phyloP scores from a whole-genome alignment of 2,888 invertebrate genomes.

The Drosophila neotestacea region DNA sequence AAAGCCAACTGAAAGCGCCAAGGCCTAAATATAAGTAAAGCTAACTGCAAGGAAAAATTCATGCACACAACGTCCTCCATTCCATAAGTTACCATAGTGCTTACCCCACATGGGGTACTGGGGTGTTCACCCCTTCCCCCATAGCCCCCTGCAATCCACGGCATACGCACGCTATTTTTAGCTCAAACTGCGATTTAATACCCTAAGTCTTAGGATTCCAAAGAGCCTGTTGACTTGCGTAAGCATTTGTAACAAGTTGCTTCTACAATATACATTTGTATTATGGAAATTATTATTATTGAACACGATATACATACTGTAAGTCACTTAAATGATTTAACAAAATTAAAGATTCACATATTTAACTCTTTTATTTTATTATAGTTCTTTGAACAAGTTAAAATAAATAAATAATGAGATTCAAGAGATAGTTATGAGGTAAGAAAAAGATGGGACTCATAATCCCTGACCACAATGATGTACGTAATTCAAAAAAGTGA shows the following conservation, averaged over 20 bases:
- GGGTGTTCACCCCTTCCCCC: not conserved
- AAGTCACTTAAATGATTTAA: no score
- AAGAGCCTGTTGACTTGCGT: not conserved
- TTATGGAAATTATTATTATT: no score
- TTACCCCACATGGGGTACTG: constrained; percentile 2
- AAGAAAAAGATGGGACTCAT: no score
- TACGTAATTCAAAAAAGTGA: no score
- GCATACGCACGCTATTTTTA: constrained; percentile 49
- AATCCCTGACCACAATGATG: no score
- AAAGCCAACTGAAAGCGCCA: constrained; percentile 14
- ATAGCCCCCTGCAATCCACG: constrained; percentile 5
- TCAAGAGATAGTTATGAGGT: no score
- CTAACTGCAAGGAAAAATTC: constrained; percentile 20
- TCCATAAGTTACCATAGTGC: constrained; percentile 14
- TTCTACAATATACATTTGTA: no score
- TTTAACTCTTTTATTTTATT: no score
- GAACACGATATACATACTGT: no score
- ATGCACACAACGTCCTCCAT: not conserved
- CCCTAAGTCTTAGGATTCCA: not conserved
- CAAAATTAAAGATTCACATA: no score
- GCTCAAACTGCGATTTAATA: constrained; percentile 37
- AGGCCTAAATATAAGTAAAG: constrained; percentile 30
- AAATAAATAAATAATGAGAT: no score
- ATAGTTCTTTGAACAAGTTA: no score
- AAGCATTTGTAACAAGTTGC: not conserved